Base-by-base conservation (phyloP, 2,888 invertebrate genomes). In the Nasonia oneida region DNA sequence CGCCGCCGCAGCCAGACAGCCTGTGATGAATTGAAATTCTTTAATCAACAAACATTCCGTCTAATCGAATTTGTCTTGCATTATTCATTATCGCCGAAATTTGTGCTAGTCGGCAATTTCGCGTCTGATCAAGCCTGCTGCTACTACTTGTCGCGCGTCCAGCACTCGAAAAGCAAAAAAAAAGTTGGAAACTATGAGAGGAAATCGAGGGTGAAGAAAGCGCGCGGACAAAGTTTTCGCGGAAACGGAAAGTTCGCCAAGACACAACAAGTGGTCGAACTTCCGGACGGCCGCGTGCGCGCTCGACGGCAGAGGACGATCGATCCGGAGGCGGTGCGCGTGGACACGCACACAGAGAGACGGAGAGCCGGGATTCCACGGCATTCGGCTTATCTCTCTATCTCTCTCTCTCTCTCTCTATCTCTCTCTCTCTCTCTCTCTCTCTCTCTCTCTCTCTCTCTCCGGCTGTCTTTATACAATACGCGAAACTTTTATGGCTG, bases 401-500 rank as follows among this genome's bases (percentile, higher is more conserved):
- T 23, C 23, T 1, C 1, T 42, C 6, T 42, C 6, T 39, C 4
- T 39, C 39, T 39, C 67, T 12, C 15, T 23, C 23, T 23, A 0
- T 23, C 23, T 23, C 23, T 23, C 23, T 23, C 23, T 23, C 23
- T 1, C 1, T 42, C 6, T 42, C 6, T 39, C 4, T 39, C 39
- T 39, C 67, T 12, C 15, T 15, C 33, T 15, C 67, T 12, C 33
- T 33, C 67, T 12, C 75, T 33, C 18, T 76, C 70, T 18, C 37
- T 1, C 29, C 2, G 29, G 1, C 29, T 39, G 12, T 42, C n/a
- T 73, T 23, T 39, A 73, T 89, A 90, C 90, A 90, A 82, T 84
- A 80, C 79, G 84, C 87, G 89, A 91, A 91, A 92, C 91, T 92
- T 92, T 92, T 91, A 91, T 90, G 90, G 91, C 90, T 90, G 90